Evolutionary conservation across 2,888 invertebrate species (phyloP).

Genomic region (Xestia sexstrigata): DNA sequence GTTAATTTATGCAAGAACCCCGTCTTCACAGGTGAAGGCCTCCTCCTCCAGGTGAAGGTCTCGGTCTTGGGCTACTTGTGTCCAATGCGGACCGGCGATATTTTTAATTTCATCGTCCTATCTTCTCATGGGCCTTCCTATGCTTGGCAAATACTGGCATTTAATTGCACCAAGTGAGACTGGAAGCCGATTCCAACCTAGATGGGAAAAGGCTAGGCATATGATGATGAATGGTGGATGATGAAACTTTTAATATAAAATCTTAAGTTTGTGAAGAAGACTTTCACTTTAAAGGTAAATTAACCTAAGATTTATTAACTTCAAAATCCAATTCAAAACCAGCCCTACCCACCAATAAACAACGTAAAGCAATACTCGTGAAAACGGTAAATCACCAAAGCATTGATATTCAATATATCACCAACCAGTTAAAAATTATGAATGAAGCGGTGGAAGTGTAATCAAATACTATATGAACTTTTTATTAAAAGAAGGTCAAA

Average conservation of each 20-base stretch:
- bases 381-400: slow-evolving; percentile 54
- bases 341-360: slow-evolving; percentile 36
- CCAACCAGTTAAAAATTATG: slow-evolving; percentile 54
- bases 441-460: slow-evolving; percentile 55
- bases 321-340: slow-evolving; percentile 10
- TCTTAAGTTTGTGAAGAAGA: not conserved
- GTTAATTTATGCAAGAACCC: too few relatives aligned
- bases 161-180: not conserved
- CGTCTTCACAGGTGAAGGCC: too few relatives aligned
- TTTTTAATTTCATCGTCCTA: too few relatives aligned
- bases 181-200: not conserved
- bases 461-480: slow-evolving; percentile 52
- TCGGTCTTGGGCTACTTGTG: too few relatives aligned
- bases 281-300: slow-evolving; percentile 37
- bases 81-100: too few relatives aligned
- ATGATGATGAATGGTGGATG: not conserved
- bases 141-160: too few relatives aligned
- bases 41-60: too few relatives aligned
- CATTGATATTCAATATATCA: slow-evolving; percentile 57
- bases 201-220: not conserved
- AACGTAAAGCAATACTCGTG: slow-evolving; percentile 22
- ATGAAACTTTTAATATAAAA: not conserved
- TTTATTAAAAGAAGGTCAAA: slow-evolving; percentile 59
- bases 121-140: too few relatives aligned
- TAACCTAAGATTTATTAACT: slow-evolving; percentile 19